Evolutionary conservation across 1,140 invertebrate genomes (phyloP).

Genomic region (Andrena cerasifolii): DNA sequence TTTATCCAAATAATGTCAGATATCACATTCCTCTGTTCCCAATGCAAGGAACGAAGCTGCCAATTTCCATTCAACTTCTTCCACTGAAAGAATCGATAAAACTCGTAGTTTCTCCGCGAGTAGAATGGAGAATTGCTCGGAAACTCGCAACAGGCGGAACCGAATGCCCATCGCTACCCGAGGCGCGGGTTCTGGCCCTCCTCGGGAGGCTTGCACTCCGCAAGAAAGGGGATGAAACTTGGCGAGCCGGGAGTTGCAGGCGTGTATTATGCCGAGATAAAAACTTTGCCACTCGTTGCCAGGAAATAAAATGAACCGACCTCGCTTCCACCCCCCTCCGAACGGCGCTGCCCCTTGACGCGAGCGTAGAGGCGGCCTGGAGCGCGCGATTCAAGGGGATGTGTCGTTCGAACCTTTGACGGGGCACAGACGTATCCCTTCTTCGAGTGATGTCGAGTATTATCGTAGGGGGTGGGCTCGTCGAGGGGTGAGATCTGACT

Average conservation of each 20-base stretch:
- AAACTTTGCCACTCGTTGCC: constrained; percentile 29
- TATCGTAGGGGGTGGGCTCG: no score
- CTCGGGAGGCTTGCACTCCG: neutral
- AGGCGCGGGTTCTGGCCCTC: neutral
- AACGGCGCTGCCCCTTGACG: neutral
- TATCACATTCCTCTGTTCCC: no score
- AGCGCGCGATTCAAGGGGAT: neutral
- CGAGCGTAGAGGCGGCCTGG: neutral
- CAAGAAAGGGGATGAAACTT: neutral
- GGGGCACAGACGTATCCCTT: neutral
- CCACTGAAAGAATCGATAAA: no score
- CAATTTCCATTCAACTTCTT: no score
- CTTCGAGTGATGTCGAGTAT: no score
- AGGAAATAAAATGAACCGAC: constrained; percentile 40
- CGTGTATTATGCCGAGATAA: constrained; percentile 32
- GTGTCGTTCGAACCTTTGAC: neutral
- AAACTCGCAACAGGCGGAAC: constrained; percentile 9
- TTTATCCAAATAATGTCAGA: no score
- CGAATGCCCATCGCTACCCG: neutral
- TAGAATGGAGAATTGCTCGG: constrained; percentile 2
- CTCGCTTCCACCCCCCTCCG: neutral
- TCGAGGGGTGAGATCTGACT: no score
- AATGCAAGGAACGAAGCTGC: no score
- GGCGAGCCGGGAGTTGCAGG: neutral
- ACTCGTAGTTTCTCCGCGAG: no score